These are phyloP conservation scores for Drosophila seguyi DNA, from an alignment of 1,140 invertebrate genomes.

Conservation along the genomic window DNA sequence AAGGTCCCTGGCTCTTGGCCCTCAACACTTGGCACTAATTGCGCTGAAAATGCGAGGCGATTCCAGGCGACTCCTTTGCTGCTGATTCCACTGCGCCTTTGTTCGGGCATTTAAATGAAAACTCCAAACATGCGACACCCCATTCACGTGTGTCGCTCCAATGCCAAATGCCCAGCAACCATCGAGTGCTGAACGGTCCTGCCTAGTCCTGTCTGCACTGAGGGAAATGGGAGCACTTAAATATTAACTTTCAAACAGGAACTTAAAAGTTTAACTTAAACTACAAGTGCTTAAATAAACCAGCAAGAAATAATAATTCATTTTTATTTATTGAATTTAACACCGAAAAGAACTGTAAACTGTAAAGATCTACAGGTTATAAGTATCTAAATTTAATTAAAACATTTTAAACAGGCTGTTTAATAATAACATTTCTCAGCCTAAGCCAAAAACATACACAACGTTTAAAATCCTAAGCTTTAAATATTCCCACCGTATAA, in stretches of 20 bases:
- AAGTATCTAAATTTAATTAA: too few relatives aligned
- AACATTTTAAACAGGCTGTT: too few relatives aligned
- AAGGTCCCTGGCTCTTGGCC: constrained; percentile 20
- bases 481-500: too few relatives aligned
- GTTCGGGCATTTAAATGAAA: constrained; percentile 53
- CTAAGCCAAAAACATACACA: neutral
- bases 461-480: too few relatives aligned
- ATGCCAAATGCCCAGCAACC: constrained; percentile 23
- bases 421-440: neutral
- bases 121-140: constrained; percentile 57
- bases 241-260: neutral
- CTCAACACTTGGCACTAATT: constrained; percentile 53
- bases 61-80: constrained; percentile 9
- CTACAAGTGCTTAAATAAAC: too few relatives aligned
- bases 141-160: constrained; percentile 37
- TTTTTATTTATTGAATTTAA: too few relatives aligned
- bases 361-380: too few relatives aligned
- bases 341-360: too few relatives aligned
- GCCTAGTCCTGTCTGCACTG: neutral
- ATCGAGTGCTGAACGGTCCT: constrained; percentile 19
- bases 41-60: constrained; percentile 40
- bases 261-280: neutral
- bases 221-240: neutral
- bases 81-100: constrained; percentile 15
- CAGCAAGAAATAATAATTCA: too few relatives aligned